Evolutionary conservation across 1,140 invertebrate genomes (phyloP).

Genomic region (Steinernema khuongi): DNA sequence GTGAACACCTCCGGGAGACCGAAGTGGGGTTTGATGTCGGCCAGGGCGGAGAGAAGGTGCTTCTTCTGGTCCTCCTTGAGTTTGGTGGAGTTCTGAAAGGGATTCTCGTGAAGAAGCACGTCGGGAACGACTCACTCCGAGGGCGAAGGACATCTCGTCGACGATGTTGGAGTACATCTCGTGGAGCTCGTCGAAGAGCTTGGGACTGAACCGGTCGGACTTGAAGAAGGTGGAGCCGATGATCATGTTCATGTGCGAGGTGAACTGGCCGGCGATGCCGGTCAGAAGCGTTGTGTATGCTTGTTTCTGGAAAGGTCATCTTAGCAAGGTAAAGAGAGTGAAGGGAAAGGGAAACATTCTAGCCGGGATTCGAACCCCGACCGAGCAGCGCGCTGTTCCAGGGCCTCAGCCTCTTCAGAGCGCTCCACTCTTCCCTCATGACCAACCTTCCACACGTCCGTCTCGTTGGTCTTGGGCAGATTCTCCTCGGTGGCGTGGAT

Average conservation of each 20-base stretch:
- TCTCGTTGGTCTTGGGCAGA: neutral
- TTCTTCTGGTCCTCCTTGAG: neutral
- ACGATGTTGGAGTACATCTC: neutral
- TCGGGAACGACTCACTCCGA: neutral
- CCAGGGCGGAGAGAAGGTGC: neutral
- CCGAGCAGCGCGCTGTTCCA: no score
- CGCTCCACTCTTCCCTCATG: no score
- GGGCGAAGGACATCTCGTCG: neutral
- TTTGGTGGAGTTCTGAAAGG: neutral
- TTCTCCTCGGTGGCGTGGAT: neutral
- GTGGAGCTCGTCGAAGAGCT: neutral
- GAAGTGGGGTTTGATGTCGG: neutral
- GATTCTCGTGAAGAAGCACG: neutral
- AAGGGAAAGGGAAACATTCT: no score
- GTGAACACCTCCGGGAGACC: neutral
- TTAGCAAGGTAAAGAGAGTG: no score
- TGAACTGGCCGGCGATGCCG: neutral
- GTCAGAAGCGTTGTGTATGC: neutral
- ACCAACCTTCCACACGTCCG: no score
- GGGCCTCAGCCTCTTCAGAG: no score
- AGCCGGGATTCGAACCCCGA: no score
- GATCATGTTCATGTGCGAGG: conserved; percentile 4
- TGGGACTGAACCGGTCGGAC: neutral
- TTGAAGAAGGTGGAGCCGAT: neutral
- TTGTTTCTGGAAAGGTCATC: neutral